Evolutionary conservation across 2,113 vertebrate species (phyloP).

Genomic region (Genyomyrus donnyi): DNA sequence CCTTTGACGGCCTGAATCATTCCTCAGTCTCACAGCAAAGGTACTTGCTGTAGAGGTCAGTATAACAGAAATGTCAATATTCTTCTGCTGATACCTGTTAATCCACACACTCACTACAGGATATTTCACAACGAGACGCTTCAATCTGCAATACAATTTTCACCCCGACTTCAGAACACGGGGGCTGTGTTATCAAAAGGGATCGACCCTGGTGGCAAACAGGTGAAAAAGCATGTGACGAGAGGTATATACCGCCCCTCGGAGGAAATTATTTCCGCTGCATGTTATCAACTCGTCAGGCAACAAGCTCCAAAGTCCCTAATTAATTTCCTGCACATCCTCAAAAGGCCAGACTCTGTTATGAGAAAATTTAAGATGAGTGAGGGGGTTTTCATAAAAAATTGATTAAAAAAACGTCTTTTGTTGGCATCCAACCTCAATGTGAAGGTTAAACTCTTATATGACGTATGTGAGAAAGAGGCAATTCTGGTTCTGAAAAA

Average conservation of each 20-base stretch:
- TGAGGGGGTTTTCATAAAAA: not conserved
- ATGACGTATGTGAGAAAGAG: not conserved
- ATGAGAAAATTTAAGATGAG: not conserved
- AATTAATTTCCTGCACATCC: constrained; percentile 6
- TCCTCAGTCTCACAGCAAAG: not conserved
- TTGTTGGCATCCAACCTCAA: not conserved
- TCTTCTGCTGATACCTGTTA: not conserved
- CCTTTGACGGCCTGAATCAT: not conserved
- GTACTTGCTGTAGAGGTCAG: not conserved
- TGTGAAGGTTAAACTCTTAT: not conserved
- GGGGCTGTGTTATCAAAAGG: not conserved
- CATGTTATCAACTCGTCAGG: not conserved
- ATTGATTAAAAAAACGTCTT: not conserved
- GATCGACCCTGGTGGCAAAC: not conserved
- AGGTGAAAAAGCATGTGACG: not conserved
- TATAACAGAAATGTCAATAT: not conserved
- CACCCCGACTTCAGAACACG: not conserved
- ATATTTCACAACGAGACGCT: not conserved
- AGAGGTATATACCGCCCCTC: not conserved
- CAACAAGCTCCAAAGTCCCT: not conserved
- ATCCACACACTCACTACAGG: not conserved
- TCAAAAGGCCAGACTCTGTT: not conserved
- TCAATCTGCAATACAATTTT: not conserved
- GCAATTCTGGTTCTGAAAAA: constrained; percentile 6
- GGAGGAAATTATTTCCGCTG: not conserved